Percentiles rank a stretch among this genome's conserved stretches.
These are phyloP conservation scores for Stenurella melanura DNA, from an alignment of 2,888 invertebrate genomes.

Conservation along the genomic window DNA sequence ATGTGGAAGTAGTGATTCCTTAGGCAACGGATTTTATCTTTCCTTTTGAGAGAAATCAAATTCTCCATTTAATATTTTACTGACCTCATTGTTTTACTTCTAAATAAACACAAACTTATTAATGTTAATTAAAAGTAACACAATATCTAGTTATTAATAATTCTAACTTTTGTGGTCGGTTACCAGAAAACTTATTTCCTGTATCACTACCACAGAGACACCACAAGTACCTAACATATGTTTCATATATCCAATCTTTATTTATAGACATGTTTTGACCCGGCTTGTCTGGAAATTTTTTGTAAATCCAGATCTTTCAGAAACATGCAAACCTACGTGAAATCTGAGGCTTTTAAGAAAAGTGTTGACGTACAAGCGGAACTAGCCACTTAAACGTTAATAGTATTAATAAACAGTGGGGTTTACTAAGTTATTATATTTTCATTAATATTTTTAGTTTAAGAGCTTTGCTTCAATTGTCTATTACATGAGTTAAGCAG, in stretches of 20 bases:
- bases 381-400: slow-evolving; percentile 7
- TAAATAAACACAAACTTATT: too few relatives aligned
- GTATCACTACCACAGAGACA: not conserved
- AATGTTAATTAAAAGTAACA: too few relatives aligned
- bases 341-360: slow-evolving; percentile 18
- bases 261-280: slow-evolving; percentile 29
- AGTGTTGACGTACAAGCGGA: slow-evolving; percentile 28
- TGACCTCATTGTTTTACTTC: too few relatives aligned
- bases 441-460: too few relatives aligned
- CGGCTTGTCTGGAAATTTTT: slow-evolving; percentile 21
- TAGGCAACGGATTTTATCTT: too few relatives aligned
- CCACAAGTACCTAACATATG: not conserved
- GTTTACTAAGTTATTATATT: not conserved
- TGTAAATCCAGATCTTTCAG: slow-evolving; percentile 25
- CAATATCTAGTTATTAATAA: too few relatives aligned
- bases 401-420: not conserved
- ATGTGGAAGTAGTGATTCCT: too few relatives aligned
- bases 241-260: slow-evolving; percentile 17
- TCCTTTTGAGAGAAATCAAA: too few relatives aligned
- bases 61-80: too few relatives aligned
- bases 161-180: not conserved
- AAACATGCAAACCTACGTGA: slow-evolving; percentile 23
- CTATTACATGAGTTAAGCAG: too few relatives aligned
- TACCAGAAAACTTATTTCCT: not conserved
- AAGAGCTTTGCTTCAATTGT: too few relatives aligned